Evolutionary conservation across 2,888 invertebrate species (phyloP).

Genomic region (Nesidiocoris tenuis): DNA sequence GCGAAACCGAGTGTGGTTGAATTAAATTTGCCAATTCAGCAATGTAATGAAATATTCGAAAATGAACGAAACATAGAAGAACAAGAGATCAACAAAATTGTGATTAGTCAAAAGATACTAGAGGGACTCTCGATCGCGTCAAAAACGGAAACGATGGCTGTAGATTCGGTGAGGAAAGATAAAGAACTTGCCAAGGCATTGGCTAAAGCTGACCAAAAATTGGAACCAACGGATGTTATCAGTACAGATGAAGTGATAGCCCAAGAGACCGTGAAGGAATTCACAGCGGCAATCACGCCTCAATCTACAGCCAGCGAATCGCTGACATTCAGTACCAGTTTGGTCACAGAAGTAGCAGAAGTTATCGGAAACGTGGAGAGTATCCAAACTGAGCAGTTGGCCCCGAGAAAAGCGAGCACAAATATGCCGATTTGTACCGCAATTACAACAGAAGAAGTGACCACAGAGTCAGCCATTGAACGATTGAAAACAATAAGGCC

Average conservation of each 20-base stretch:
- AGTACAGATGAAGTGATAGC: conserved; percentile 42
- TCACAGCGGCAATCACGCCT: conserved; percentile 3
- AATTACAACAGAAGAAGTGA: conserved; percentile 41
- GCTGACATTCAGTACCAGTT: conserved; percentile 21
- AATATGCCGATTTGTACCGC: conserved; percentile 32
- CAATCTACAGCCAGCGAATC: conserved; percentile 22
- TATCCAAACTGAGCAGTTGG: background rate
- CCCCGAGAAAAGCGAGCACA: conserved; percentile 16
- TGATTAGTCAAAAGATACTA: conserved; percentile 29
- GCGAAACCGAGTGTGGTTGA: conserved; percentile 40
- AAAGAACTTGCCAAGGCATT: conserved; percentile 5
- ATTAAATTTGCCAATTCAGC: conserved; percentile 34
- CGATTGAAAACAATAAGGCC: conserved; percentile 13
- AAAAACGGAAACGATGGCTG: conserved; percentile 23
- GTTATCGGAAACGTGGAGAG: conserved; percentile 9
- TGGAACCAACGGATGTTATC: conserved; percentile 36
- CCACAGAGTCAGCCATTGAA: conserved; percentile 25
- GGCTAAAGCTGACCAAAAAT: conserved; percentile 20
- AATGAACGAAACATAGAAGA: conserved; percentile 25
- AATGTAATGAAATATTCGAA: conserved; percentile 40
- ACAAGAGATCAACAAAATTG: conserved; percentile 1
- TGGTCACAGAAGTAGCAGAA: conserved; percentile 36
- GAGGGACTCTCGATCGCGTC: conserved; percentile 40
- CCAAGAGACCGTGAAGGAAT: conserved; percentile 38
- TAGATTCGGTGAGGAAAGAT: conserved; percentile 12